Conservation (phyloP, 2,797 vertebrate genomes). For the Aselliscus stoliczkanus region DNA sequence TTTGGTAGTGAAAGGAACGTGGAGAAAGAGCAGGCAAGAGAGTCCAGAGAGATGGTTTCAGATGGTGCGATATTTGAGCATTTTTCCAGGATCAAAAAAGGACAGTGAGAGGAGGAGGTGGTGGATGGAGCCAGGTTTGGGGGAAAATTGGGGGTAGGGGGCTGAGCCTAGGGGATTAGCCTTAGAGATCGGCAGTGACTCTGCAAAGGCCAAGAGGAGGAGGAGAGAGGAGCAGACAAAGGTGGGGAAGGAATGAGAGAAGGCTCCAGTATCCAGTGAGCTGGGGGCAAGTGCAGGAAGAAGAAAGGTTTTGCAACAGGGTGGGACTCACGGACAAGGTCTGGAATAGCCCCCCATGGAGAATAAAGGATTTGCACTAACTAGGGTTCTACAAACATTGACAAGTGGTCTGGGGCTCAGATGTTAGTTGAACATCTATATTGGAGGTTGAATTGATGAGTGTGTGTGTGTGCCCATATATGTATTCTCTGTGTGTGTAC, state of each 20-base stretch:
- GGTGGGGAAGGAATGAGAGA: not conserved
- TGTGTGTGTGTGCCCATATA: not conserved
- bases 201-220: not conserved
- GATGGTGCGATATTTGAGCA: not conserved
- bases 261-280: not conserved
- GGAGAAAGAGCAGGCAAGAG: not conserved
- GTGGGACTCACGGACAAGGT: not conserved
- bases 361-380: not conserved
- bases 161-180: not conserved
- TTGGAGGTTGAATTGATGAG: not conserved
- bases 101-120: not conserved
- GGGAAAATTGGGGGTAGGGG: not conserved
- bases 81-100: not conserved
- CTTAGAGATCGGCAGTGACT: not conserved
- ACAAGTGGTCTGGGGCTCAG: not conserved
- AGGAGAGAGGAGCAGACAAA: fast-evolving
- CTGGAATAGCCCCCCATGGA: not conserved
- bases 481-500: too few relatives aligned
- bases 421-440: not conserved
- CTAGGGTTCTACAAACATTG: not conserved
- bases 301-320: not conserved
- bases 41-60: not conserved
- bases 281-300: not conserved
- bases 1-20: not conserved
- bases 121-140: not conserved